Conservation (phyloP, 2,113 vertebrate species). For the Cyanocitta stelleri region DNA sequence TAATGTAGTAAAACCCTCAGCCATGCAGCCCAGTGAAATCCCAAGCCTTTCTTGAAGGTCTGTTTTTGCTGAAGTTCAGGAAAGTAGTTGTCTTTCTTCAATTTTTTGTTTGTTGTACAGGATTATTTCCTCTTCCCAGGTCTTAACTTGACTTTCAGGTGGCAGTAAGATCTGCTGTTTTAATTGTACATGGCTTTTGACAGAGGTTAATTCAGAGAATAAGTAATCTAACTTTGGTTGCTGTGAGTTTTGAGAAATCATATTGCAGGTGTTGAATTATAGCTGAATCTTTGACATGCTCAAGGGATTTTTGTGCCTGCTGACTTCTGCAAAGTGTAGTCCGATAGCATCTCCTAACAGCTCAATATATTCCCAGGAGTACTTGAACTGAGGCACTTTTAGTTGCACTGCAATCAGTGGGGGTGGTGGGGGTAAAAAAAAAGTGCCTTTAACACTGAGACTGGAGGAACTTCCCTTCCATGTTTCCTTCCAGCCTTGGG, state of each 20-base stretch:
- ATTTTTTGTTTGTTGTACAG: neutral
- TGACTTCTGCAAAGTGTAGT: neutral
- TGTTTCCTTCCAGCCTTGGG: neutral
- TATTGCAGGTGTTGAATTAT: neutral
- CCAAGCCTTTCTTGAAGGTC: neutral
- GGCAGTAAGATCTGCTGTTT: neutral
- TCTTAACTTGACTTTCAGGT: neutral
- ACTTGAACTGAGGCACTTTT: neutral
- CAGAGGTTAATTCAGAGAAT: neutral
- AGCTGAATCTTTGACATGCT: neutral
- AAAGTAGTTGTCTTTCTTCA: neutral
- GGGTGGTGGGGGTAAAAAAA: neutral
- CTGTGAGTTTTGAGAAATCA: neutral
- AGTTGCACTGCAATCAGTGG: neutral
- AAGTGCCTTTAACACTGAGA: neutral
- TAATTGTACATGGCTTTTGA: neutral
- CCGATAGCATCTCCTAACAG: conserved; percentile 2
- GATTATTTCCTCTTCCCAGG: neutral
- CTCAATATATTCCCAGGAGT: neutral
- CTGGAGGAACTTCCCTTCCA: neutral
- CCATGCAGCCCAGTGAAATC: neutral
- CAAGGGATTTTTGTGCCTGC: neutral
- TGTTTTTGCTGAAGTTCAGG: neutral
- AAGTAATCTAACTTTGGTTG: neutral
- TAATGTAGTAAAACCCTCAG: neutral